These are phyloP conservation scores for Paramormyrops hopkinsi DNA, from an alignment of 2,797 vertebrate species.

Conservation along the genomic window DNA sequence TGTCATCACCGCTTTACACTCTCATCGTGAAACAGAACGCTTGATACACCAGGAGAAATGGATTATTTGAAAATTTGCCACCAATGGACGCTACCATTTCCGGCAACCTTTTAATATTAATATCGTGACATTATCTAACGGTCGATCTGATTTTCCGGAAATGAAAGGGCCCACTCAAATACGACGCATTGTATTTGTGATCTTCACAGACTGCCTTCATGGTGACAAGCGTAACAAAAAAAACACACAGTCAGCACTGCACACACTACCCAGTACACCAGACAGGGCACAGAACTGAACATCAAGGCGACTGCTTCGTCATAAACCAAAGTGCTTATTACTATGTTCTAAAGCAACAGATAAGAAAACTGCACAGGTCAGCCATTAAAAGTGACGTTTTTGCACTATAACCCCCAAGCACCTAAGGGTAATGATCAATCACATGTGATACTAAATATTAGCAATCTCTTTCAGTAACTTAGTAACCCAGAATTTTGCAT, in stretches of 20 bases:
- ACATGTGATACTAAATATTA: background rate
- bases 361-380: background rate
- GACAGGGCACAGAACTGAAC: background rate
- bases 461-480: background rate
- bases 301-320: background rate
- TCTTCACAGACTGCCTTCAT: background rate
- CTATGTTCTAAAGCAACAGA: background rate
- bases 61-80: background rate
- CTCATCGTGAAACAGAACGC: background rate
- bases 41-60: background rate
- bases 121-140: background rate
- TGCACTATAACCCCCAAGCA: background rate
- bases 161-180: background rate
- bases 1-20: background rate
- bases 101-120: background rate
- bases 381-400: background rate
- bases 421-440: background rate
- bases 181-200: background rate
- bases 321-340: constrained; percentile 8
- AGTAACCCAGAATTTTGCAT: background rate
- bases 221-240: background rate
- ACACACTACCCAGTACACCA: background rate
- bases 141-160: background rate
- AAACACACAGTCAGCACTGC: background rate
- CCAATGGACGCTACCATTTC: background rate